Conservation (phyloP, 2,797 vertebrate species). For the Onychomys leucogaster region DNA sequence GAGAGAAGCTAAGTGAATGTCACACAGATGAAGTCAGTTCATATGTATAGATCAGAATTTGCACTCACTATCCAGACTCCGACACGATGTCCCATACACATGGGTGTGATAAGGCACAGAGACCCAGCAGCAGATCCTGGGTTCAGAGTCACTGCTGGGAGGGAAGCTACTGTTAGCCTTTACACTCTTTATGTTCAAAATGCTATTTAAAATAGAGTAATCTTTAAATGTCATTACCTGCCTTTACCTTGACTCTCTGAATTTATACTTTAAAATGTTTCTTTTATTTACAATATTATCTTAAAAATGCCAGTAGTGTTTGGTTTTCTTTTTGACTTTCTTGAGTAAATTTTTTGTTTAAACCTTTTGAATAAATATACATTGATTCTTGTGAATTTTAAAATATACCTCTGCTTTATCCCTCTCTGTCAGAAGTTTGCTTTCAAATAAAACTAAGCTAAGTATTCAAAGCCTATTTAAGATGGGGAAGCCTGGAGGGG, state of each 20-base stretch:
- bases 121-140: not conserved
- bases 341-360: slow-evolving; percentile 36
- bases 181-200: not conserved
- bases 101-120: not conserved
- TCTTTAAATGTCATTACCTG: not conserved
- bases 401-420: not conserved
- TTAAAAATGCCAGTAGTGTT: slow-evolving; percentile 39
- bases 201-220: slow-evolving; percentile 1
- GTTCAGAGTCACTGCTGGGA: not conserved
- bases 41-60: not conserved
- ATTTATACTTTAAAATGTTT: slow-evolving; percentile 47
- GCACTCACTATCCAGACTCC: not conserved
- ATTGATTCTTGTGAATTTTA: slow-evolving; percentile 35
- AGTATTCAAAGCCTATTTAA: slow-evolving; percentile 37
- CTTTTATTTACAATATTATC: not conserved
- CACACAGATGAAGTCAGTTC: not conserved
- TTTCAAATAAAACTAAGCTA: slow-evolving; percentile 64
- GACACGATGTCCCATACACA: not conserved
- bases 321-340: slow-evolving; percentile 64
- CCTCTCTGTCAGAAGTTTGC: slow-evolving; percentile 34
- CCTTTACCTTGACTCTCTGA: slow-evolving; percentile 32
- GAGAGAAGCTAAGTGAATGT: not conserved
- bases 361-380: slow-evolving; percentile 46
- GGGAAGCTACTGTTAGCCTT: not conserved
- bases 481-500: not conserved